Conservation (phyloP, 2,888 invertebrate genomes). For the Suillia variegata region DNA sequence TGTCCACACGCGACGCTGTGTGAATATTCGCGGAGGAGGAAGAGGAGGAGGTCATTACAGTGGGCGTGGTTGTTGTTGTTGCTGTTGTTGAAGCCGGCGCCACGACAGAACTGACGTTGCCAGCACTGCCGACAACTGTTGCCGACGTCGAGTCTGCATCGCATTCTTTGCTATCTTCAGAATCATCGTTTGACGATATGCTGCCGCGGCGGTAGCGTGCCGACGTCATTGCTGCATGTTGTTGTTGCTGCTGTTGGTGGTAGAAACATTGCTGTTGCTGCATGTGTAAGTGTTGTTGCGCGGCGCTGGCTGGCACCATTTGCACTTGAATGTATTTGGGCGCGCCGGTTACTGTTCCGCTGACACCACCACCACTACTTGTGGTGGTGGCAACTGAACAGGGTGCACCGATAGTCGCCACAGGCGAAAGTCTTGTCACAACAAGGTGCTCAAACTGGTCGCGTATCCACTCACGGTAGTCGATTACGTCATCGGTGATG, state of each 20-base stretch:
- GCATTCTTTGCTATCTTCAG: slow-evolving; percentile 61
- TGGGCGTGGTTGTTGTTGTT: slow-evolving; percentile 35
- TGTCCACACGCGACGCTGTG: slow-evolving; percentile 53
- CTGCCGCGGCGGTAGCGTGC: slow-evolving; percentile 56
- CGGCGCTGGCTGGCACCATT: slow-evolving; percentile 44
- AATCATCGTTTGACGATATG: slow-evolving; percentile 60
- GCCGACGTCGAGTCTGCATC: slow-evolving; percentile 51
- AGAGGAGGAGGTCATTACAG: slow-evolving; percentile 32
- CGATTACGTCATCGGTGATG: slow-evolving; percentile 89
- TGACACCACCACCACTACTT: slow-evolving; percentile 28
- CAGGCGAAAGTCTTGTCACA: slow-evolving; percentile 49
- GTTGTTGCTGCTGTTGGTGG: slow-evolving; percentile 33
- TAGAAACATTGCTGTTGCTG: slow-evolving; percentile 33
- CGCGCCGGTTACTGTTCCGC: slow-evolving; percentile 34
- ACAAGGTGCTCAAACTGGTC: slow-evolving; percentile 59
- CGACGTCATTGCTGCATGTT: slow-evolving; percentile 39
- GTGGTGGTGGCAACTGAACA: slow-evolving; percentile 25
- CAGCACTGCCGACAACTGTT: slow-evolving; percentile 13
- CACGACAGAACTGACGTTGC: slow-evolving; percentile 32
- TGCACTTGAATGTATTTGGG: slow-evolving; percentile 46
- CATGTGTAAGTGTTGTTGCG: slow-evolving; percentile 28
- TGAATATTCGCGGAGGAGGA: slow-evolving; percentile 54
- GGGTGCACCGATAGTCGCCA: slow-evolving; percentile 37
- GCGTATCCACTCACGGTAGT: slow-evolving; percentile 64
- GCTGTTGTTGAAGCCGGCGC: too few species aligned